Base-by-base conservation (phyloP, 2,888 invertebrate genomes). In the Lacanobia oleracea region DNA sequence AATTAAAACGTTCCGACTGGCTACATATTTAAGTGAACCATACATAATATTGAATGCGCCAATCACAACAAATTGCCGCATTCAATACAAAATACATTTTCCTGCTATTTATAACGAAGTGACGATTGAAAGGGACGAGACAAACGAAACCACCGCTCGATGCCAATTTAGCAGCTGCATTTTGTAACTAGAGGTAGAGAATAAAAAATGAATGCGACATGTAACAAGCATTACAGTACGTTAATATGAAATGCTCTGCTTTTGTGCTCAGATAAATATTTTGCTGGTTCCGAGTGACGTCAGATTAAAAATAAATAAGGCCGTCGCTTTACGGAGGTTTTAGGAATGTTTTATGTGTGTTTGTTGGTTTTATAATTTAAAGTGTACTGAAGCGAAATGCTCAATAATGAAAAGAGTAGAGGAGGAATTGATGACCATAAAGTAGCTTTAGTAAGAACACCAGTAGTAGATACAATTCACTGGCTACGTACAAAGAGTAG, bases 61-160 rank as follows among this genome's bases (percentile, higher is more conserved):
- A 84, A 79, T 84, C 76, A 77, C 48, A 75, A 70, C 71, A 70
- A 86, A 81, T 83, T 75, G 70, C 45, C 65, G 45, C 62, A 72
- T 82, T 81, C 65, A 78, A 68, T 78, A 61, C 70, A 73, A 74
- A 75, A 77, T 79, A 79, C 56, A 75, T 64, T 80, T 78, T 67
- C 63, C 59, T 66, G 18, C 56, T 67, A 78, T 82, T 82, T 76
- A 76, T 75, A 80, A 78, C 71, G 76, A 67, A 82, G 77, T 67
- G 75, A 57, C 65, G 77, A 76, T 75, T 77, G 74, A 83, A 77
- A 75, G 54, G 54, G 40, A 66, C 66, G 59, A 82, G 62, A 85
- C 83, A 86, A 85, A 82, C 81, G 59, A 86, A 87, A 80, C 83
- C 85, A 62, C 83, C 56, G 77, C 65, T 85, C 84, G 80, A 85